A percentile compares a stretch with the other conserved stretches of the same genome.
phyloP scores from a whole-genome alignment of 2,797 vertebrate genomes.

The Alcedo quadribrachys region DNA sequence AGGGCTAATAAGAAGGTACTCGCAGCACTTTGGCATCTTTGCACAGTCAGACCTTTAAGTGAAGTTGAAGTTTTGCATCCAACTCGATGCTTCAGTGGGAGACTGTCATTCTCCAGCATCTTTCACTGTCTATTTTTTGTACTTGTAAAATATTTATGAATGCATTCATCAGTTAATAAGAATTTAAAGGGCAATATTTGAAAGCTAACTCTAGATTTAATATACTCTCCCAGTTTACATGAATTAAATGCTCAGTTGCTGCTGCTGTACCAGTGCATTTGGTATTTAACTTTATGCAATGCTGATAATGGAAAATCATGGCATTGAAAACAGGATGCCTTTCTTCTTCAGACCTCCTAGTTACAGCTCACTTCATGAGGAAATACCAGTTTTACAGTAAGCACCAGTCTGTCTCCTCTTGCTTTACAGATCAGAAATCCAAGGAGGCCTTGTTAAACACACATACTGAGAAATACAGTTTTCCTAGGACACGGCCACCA shows the following conservation, averaged over 20 bases:
- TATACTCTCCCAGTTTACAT: neutral
- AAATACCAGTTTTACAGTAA: neutral
- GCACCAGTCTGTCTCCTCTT: neutral
- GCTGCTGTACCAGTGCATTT: neutral
- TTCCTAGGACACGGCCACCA: fast-evolving
- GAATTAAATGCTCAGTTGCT: neutral
- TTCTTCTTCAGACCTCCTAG: neutral
- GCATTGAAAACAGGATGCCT: neutral
- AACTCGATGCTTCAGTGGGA: neutral
- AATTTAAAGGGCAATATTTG: neutral
- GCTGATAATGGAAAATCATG: neutral
- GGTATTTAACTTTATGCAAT: neutral
- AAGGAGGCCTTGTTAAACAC: neutral
- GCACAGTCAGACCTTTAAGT: neutral
- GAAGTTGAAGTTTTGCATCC: neutral
- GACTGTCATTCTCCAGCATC: neutral
- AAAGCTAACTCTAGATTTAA: neutral
- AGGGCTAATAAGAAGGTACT: neutral
- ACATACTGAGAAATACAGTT: neutral
- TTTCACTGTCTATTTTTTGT: neutral
- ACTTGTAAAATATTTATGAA: neutral
- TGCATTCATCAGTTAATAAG: neutral
- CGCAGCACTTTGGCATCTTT: neutral
- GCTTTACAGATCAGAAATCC: neutral
- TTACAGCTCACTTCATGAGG: neutral